Conservation (phyloP, 1,140 invertebrate species). For the Heliconius nattereri region DNA sequence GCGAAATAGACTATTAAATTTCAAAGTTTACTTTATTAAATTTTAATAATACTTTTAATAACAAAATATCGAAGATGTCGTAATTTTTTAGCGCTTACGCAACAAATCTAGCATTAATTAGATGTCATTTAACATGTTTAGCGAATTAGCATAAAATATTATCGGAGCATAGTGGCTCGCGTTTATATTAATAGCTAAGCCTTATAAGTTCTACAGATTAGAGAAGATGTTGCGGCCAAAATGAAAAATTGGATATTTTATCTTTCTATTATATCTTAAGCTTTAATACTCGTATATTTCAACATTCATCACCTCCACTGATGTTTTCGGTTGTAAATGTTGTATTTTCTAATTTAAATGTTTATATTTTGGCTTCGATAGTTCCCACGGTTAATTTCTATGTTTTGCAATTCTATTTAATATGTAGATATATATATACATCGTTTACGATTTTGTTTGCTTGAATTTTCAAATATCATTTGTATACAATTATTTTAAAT, state of each 20-base stretch:
- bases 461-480: neutral
- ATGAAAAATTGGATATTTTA: constrained; percentile 18
- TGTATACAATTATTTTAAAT: neutral
- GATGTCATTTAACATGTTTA: constrained; percentile 15
- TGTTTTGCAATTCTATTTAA: neutral
- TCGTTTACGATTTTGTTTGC: neutral
- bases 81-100: neutral
- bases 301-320: neutral
- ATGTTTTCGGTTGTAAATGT: neutral
- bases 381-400: neutral
- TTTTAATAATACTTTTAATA: neutral
- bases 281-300: neutral
- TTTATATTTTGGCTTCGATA: neutral
- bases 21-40: too few relatives aligned
- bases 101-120: constrained; percentile 21
- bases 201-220: constrained; percentile 23
- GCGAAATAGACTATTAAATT: neutral
- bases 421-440: neutral
- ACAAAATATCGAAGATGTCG: too few relatives aligned
- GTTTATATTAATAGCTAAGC: constrained; percentile 13
- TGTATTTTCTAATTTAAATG: neutral
- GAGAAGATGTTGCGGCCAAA: neutral
- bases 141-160: constrained; percentile 24
- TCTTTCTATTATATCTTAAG: neutral
- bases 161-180: neutral